Evolutionary conservation across 2,797 vertebrate species (phyloP).

Genomic region (Heliangelus exortis): DNA sequence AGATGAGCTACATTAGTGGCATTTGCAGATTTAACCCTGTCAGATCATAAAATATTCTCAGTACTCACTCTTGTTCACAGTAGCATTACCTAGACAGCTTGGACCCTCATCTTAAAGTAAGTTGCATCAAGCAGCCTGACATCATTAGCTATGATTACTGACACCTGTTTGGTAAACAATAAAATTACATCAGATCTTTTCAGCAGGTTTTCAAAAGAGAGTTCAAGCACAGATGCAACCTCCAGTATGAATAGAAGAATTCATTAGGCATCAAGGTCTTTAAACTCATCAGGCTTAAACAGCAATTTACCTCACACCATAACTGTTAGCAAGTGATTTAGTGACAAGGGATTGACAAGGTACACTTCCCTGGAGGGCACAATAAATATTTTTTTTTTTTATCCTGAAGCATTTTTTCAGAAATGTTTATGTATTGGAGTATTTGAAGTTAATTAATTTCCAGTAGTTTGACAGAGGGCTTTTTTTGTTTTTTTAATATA

Average conservation of each 20-base stretch:
- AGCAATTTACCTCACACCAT: not conserved
- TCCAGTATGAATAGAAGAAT: slow-evolving; percentile 50
- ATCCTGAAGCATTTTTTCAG: slow-evolving; percentile 51
- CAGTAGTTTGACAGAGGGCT: slow-evolving; percentile 71
- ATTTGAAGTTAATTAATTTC: slow-evolving; percentile 75
- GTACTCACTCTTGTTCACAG: not conserved
- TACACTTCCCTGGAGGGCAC: slow-evolving; percentile 61
- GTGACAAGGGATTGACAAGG: slow-evolving; percentile 57
- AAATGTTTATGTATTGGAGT: slow-evolving; percentile 71
- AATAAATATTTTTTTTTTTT: slow-evolving; percentile 46
- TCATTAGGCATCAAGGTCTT: slow-evolving; percentile 56
- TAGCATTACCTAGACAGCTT: not conserved
- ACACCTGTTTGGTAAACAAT: slow-evolving; percentile 47
- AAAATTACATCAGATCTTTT: slow-evolving; percentile 51
- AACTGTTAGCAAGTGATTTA: slow-evolving; percentile 64
- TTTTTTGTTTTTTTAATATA: slow-evolving; percentile 36
- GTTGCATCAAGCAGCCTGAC: slow-evolving; percentile 8
- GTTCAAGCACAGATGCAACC: slow-evolving; percentile 2
- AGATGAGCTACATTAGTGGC: not conserved
- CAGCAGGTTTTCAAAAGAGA: slow-evolving; percentile 44
- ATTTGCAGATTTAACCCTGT: not conserved
- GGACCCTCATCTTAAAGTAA: not conserved
- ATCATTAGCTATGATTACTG: not conserved
- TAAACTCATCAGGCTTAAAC: slow-evolving; percentile 45
- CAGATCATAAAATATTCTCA: not conserved